These are phyloP conservation scores for Lysiphlebus fabarum DNA, from an alignment of 1,140 invertebrate species.

Conservation along the genomic window DNA sequence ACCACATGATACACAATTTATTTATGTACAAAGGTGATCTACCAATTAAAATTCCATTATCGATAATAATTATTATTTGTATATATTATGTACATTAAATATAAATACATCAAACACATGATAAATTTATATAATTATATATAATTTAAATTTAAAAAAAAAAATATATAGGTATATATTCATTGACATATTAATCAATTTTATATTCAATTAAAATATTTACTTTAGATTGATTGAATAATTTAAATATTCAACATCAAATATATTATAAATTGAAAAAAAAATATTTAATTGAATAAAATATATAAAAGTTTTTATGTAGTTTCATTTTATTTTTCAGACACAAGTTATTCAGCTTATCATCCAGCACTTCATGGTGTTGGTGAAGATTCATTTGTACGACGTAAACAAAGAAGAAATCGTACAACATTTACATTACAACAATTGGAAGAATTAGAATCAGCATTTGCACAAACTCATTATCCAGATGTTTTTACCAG, in stretches of 20 bases:
- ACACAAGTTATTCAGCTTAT: constrained; percentile 80
- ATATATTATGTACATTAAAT: constrained; percentile 5
- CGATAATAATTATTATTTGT: not conserved
- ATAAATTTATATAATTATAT: not conserved
- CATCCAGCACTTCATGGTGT: constrained; percentile 83
- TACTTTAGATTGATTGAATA: constrained; percentile 13
- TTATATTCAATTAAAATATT: constrained; percentile 14
- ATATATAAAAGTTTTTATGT: not conserved
- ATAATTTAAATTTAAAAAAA: not conserved
- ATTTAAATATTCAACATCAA: constrained; percentile 13
- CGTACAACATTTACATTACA: constrained; percentile 95
- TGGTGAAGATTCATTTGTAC: constrained; percentile 89
- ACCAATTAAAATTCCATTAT: constrained; percentile 13
- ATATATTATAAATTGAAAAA: no score
- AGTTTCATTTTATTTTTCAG: constrained; percentile 57
- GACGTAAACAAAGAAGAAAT: constrained; percentile 92
- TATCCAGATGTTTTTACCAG: constrained; percentile 97
- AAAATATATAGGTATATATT: not conserved
- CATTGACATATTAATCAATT: not conserved
- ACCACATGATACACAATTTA: constrained; percentile 1
- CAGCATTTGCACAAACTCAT: constrained; percentile 95
- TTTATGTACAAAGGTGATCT: constrained; percentile 8
- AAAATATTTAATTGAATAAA: not conserved
- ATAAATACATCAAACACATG: constrained; percentile 2
- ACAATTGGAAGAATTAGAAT: constrained; percentile 93